Evolutionary conservation across 2,113 vertebrate genomes (phyloP).

Genomic region (Mustela nigripes): DNA sequence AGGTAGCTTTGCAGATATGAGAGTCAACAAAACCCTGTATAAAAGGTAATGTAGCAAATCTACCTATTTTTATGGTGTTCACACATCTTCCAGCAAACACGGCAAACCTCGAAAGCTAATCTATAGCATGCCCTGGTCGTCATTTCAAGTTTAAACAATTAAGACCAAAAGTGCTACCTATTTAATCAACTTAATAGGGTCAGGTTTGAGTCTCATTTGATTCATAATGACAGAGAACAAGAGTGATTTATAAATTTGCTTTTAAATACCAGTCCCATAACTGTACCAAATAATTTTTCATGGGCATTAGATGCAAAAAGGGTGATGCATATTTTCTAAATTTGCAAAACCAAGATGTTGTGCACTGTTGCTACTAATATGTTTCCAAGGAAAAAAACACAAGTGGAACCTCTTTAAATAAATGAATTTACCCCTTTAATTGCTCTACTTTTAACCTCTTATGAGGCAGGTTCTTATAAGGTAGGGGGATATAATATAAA

Average conservation of each 20-base stretch:
- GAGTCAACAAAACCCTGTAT: not conserved
- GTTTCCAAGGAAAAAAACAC: not conserved
- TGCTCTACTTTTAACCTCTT: not conserved
- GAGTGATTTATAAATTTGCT: slow-evolving; percentile 14
- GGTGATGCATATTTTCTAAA: not conserved
- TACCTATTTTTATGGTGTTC: not conserved
- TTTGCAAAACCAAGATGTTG: not conserved
- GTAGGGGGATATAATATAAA: not conserved
- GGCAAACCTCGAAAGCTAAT: not conserved
- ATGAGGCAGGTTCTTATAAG: not conserved
- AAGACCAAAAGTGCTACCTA: not conserved
- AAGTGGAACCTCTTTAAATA: not conserved
- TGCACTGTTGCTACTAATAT: not conserved
- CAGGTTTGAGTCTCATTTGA: slow-evolving; percentile 2
- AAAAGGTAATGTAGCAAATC: too few species aligned
- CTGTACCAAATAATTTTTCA: slow-evolving; percentile 16
- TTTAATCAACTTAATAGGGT: not conserved
- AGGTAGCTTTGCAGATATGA: not conserved
- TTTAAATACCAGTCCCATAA: not conserved
- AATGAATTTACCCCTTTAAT: not conserved
- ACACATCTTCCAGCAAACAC: not conserved
- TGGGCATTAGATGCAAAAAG: not conserved
- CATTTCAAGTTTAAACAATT: not conserved
- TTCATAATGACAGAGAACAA: not conserved
- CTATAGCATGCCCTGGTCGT: not conserved